Evolutionary conservation across 2,797 vertebrate genomes (phyloP).

Genomic region (Poliocrania exsul): DNA sequence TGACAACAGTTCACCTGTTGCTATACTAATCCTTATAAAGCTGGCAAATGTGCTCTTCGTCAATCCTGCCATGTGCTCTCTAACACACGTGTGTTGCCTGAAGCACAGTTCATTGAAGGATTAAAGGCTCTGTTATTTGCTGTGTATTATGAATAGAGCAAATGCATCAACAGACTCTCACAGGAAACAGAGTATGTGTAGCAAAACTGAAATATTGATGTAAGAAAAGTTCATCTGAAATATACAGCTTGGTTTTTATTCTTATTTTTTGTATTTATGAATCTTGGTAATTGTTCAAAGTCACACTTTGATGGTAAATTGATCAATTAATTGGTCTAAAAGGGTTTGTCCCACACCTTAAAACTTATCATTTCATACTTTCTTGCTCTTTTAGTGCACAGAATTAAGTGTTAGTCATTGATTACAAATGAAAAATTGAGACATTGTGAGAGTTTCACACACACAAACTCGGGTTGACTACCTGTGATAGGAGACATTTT

Average conservation of each 20-base stretch:
- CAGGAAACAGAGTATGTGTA: neutral
- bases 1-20: neutral
- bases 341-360: neutral
- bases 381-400: neutral
- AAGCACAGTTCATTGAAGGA: neutral
- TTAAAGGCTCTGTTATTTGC: neutral
- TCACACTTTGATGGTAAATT: neutral
- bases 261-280: neutral
- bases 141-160: neutral
- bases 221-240: neutral
- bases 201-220: neutral
- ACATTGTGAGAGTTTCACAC: neutral
- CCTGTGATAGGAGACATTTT: neutral
- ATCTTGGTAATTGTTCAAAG: neutral
- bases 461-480: neutral
- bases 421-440: neutral
- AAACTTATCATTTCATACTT: neutral
- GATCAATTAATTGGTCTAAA: neutral
- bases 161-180: neutral
- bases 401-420: neutral
- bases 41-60: neutral
- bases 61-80: neutral
- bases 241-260: neutral
- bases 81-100: neutral
- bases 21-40: neutral